These are phyloP conservation scores for Phaenicophaeus curvirostris DNA, from an alignment of 2,797 vertebrate genomes.

Conservation along the genomic window DNA sequence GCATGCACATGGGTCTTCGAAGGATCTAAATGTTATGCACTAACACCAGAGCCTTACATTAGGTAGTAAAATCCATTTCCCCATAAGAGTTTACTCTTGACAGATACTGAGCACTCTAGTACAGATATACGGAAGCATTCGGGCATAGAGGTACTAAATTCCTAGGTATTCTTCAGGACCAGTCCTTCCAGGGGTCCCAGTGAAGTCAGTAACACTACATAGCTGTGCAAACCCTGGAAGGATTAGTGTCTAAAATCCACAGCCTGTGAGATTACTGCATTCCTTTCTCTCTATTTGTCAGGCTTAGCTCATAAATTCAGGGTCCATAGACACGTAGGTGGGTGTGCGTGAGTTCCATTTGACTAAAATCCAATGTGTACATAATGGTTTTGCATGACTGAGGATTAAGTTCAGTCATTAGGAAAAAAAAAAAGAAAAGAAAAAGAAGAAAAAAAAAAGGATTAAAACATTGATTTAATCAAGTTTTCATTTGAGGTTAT, in stretches of 20 bases:
- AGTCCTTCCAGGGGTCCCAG: background rate
- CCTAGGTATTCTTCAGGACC: background rate
- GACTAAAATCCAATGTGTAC: background rate
- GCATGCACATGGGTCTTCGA: rapidly evolving
- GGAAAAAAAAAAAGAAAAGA: background rate
- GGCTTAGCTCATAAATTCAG: background rate
- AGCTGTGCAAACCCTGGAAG: background rate
- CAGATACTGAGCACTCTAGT: background rate
- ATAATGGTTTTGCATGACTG: background rate
- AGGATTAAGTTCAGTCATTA: background rate
- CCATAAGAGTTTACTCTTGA: background rate
- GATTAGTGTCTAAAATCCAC: background rate
- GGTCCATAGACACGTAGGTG: background rate
- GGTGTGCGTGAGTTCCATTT: background rate
- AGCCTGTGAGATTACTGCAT: background rate
- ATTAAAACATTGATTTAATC: conserved; percentile 24
- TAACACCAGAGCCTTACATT: background rate
- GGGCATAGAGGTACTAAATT: background rate
- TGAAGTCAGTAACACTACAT: background rate
- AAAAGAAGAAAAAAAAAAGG: background rate
- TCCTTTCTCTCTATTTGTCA: background rate
- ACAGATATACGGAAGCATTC: background rate
- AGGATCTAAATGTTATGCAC: background rate
- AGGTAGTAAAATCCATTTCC: background rate
- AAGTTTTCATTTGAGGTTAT: conserved; percentile 7